Evolutionary conservation across 2,888 invertebrate genomes (phyloP).

Genomic region (Habrosyne pyritoides): DNA sequence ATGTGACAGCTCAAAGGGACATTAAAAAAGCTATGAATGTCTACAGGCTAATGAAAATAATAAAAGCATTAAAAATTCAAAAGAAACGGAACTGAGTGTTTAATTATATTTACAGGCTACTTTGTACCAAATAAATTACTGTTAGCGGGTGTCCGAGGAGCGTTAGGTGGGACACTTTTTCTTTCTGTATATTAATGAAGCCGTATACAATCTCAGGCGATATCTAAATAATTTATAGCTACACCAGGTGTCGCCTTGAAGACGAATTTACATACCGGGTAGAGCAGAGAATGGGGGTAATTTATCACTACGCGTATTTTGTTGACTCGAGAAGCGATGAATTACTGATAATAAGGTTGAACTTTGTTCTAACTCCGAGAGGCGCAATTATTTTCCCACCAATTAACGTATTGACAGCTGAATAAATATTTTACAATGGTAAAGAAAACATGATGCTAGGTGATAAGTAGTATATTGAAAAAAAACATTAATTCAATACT

Average conservation of each 20-base stretch:
- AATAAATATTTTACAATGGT: background rate
- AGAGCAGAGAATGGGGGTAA: slow-evolving; percentile 44
- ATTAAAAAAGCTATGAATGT: background rate
- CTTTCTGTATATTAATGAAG: slow-evolving; percentile 73
- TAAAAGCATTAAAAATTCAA: background rate
- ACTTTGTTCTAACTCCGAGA: slow-evolving; percentile 9
- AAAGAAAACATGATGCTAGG: too few species aligned
- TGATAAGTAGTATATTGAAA: too few species aligned
- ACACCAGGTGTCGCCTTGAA: slow-evolving; percentile 67
- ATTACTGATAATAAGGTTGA: slow-evolving; percentile 50
- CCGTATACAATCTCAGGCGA: slow-evolving; percentile 67
- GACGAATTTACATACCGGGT: slow-evolving; percentile 65
- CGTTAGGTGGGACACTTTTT: slow-evolving; percentile 58
- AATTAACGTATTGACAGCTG: background rate
- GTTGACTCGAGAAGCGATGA: slow-evolving; percentile 54
- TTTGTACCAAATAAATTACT: slow-evolving; percentile 37
- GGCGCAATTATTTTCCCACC: background rate
- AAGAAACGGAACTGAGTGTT: background rate
- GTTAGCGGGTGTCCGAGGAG: slow-evolving; percentile 47
- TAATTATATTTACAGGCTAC: slow-evolving; percentile 3
- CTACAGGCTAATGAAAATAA: background rate
- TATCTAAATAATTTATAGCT: slow-evolving; percentile 76
- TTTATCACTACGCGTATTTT: slow-evolving; percentile 58
- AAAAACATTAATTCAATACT: too few species aligned
- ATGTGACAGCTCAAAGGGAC: background rate